Conservation (phyloP, 1,140 invertebrate species). For the Amyelois transitella region DNA sequence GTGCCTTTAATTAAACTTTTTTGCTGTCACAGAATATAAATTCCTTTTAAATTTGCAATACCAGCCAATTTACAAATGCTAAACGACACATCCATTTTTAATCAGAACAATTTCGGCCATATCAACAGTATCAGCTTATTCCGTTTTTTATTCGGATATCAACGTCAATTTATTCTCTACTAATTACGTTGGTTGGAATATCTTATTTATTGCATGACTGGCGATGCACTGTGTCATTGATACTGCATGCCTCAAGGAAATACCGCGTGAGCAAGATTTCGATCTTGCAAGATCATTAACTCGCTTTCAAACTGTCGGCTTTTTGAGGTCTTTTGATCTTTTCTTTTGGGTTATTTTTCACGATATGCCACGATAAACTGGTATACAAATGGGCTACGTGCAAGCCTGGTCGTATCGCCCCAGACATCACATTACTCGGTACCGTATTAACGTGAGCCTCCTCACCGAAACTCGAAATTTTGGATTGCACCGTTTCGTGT, state of each 20-base stretch:
- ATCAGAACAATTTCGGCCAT: neutral
- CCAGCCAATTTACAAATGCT: neutral
- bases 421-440: slow-evolving; percentile 12
- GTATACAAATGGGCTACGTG: slow-evolving; percentile 29
- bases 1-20: slow-evolving; percentile 2
- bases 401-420: slow-evolving; percentile 27
- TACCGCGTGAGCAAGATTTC: slow-evolving; percentile 10
- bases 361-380: slow-evolving; percentile 25
- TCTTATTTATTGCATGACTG: neutral
- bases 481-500: neutral
- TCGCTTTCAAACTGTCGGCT: slow-evolving; percentile 15
- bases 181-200: neutral
- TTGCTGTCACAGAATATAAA: neutral
- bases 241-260: neutral
- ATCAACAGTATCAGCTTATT: neutral
- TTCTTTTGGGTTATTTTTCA: slow-evolving; percentile 31
- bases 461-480: neutral
- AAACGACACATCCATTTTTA: neutral
- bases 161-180: neutral
- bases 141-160: neutral
- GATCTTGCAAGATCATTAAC: slow-evolving; percentile 25
- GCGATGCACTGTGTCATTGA: neutral
- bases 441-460: slow-evolving; percentile 6
- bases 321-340: slow-evolving; percentile 14
- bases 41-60: neutral